These are phyloP conservation scores for Gobiocypris rarus DNA, from an alignment of 2,113 vertebrate genomes.

Conservation along the genomic window DNA sequence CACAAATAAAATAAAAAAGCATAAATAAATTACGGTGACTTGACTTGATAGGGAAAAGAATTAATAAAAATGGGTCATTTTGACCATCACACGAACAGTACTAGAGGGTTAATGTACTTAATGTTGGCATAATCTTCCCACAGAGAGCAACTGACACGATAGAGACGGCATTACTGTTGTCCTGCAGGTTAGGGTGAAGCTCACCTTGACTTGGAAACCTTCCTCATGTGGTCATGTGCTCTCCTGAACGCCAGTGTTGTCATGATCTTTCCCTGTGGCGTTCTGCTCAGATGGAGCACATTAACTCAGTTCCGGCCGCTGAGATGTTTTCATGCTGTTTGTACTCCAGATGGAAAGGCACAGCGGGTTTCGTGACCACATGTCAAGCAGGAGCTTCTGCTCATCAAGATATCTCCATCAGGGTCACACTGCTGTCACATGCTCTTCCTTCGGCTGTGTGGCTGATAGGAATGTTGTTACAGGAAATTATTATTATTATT, in stretches of 20 bases:
- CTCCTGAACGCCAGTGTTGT: not conserved
- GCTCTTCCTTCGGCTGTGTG: not conserved
- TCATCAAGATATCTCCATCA: not conserved
- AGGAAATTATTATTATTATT: not conserved
- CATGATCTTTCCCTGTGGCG: not conserved
- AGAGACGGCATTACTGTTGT: not conserved
- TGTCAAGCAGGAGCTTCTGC: not conserved
- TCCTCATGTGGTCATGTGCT: not conserved
- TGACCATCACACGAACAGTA: too few species aligned
- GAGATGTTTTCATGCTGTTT: conserved; percentile 9
- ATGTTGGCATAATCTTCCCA: not conserved
- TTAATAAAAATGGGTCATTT: too few species aligned
- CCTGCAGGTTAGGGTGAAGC: not conserved
- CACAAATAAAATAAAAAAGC: too few species aligned
- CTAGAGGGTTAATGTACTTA: too few species aligned
- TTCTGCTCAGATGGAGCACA: not conserved
- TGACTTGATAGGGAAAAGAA: too few species aligned
- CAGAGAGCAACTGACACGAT: not conserved
- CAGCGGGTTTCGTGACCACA: not conserved
- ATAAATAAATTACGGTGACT: too few species aligned
- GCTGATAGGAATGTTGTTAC: not conserved
- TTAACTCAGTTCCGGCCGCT: not conserved
- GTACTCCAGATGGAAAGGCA: not conserved
- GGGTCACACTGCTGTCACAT: not conserved
- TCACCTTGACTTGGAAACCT: not conserved